Base-by-base conservation (phyloP, 2,797 vertebrate species). In the Epinephelus awoara region DNA sequence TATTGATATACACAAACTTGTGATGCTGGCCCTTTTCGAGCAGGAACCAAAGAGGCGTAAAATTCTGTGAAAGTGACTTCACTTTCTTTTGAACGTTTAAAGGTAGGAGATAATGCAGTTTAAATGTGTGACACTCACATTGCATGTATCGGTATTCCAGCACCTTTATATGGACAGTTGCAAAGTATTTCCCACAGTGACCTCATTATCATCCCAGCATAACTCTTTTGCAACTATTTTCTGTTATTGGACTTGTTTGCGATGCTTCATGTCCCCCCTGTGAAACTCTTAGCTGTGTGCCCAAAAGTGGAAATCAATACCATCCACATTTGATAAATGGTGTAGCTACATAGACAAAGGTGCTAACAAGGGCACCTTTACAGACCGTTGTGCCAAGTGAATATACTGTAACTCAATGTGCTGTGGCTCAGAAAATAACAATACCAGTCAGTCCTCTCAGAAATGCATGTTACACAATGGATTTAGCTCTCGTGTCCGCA, bases 1-100 rank as follows among this genome's bases (percentile, higher is more conserved):
- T 79, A 88, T 80, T 88, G 80, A 93, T 89, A 67, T 75, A 56
- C 17, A 61, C 52, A 85, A 62, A 65, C 21, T 18, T 72, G 65
- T 61, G 64, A 89, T 72, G 68, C 70, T 59, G 77, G 67, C 49
- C 52, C 52, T 78, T 89, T 88, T 84, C 19, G 15, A 88, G 69
- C 7, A 65, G 56, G 50, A 88, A 73, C 65, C 73, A 88, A 65
- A 89, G 64, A 79, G 72, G 62, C 56, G 2, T 70, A 70, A 84
- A 75, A 67, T 21, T 63, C 56, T 75, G 65, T 67, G 38, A 50
- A 82, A 84, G 65, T 54, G 46, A 59, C 59, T 69, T 84, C 21
- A 52, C 58, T 58, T 77, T 76, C 57, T 78, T 77, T 61, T 75
- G 9, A 72, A 72, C 62, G 64, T 88, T 85, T 70, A 61, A 67